Evolutionary conservation across 2,797 vertebrate genomes (phyloP), one percentile per base, ranked within the genome.

Genomic region (Tapirus indicus): DNA sequence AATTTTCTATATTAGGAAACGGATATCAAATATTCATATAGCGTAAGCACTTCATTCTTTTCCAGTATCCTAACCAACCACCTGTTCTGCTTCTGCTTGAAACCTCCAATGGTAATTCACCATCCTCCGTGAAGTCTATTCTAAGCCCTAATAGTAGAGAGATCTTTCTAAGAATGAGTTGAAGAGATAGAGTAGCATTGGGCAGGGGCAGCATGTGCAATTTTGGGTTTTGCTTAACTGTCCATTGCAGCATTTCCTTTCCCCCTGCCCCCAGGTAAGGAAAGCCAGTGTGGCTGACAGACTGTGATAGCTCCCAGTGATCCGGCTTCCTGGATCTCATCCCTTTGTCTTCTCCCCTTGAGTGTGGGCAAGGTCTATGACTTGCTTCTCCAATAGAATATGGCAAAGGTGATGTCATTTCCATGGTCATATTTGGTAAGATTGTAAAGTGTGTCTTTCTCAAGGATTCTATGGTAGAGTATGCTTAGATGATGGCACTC

Each of bases 41-140:
- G 2, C 25, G 4, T 56, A 89, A 38, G 41, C 14, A 7, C 3
- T 52, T 62, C 2, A 21, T 29, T 12, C 25, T 92, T 69, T 49
- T n/a, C n/a, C 41, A 1, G 7, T 16, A 29, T 66, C 23, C 0
- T 5, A 41, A 60, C n/a, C 49, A 23, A 6, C n/a, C 11, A 29
- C 3, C 7, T 35, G 7, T 52, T 52, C 32, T 18, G n/a, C 6
- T 6, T 20, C 35, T 64, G 56, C 78, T 35, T 16, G 38, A 41
- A 87, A 54, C 17, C 17, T 12, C 44, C 32, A 3, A 23, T 5
- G 56, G 17, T 71, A 32, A 47, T 7, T 41, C 69, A 11, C 8
- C 17, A 1, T 3, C 2, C n/a, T 11, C 29, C 5, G 1, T 1
- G 41, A 49, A 58, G 38, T n/a, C 56, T 54, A 0, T 47, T 69